These are phyloP conservation scores for Thunnus thynnus DNA, from an alignment of 2,113 vertebrate genomes.

Conservation along the genomic window DNA sequence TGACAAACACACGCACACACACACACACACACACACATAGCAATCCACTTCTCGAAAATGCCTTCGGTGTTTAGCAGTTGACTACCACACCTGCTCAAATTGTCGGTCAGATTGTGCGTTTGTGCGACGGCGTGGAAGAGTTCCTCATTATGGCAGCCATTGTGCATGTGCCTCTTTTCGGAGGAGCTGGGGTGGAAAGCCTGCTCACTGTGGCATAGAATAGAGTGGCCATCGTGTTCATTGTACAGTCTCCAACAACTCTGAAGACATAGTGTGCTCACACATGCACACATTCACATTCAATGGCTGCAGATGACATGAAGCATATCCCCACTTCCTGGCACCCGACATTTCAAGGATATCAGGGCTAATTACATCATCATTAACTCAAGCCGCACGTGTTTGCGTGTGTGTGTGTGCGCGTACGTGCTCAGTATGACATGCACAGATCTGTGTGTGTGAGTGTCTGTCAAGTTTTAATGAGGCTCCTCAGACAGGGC, in stretches of 20 bases:
- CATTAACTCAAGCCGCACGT: conserved; percentile 56
- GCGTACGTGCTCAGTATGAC: conserved; percentile 30
- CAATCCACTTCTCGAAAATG: conserved; percentile 57
- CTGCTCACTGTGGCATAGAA: conserved; percentile 67
- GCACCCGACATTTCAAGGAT: conserved; percentile 61
- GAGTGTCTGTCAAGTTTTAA: conserved; percentile 66
- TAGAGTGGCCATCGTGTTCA: conserved; percentile 60
- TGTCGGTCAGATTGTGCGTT: conserved; percentile 33
- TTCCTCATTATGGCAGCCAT: conserved; percentile 76
- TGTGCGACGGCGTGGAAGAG: conserved; percentile 74
- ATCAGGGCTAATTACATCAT: conserved; percentile 75
- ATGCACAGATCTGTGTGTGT: conserved; percentile 14
- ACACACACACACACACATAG: conserved; percentile 13
- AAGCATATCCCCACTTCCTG: conserved; percentile 72
- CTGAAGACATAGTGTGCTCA: conserved; percentile 54
- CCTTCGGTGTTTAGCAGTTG: conserved; percentile 54
- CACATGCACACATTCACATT: conserved; percentile 55
- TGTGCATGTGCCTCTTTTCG: conserved; percentile 78
- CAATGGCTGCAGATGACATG: conserved; percentile 40
- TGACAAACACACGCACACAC: conserved; percentile 24
- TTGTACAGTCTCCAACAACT: conserved; percentile 58
- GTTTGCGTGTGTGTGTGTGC: conserved; percentile 30
- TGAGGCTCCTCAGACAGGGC: conserved; percentile 70
- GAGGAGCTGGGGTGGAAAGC: conserved; percentile 82
- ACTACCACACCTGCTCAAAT: conserved; percentile 78